Evolutionary conservation across 2,888 invertebrate genomes (phyloP).

Genomic region (Plemyria rubiginata): DNA sequence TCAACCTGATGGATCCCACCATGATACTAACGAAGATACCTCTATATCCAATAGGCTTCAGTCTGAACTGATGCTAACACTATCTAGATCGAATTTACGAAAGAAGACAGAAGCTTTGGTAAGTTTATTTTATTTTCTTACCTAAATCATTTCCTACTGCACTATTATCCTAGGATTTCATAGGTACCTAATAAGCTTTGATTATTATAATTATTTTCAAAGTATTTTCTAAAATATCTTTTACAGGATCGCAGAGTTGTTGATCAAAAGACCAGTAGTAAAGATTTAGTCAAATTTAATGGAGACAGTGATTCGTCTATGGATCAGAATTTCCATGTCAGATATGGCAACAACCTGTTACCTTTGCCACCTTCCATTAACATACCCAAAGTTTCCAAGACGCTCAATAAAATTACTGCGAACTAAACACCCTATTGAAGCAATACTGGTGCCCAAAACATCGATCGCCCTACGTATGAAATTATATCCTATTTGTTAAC

Average conservation of each 20-base stretch:
- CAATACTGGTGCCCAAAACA: constrained; percentile 15
- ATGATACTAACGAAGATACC: constrained; percentile 66
- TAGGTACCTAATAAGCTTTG: not conserved
- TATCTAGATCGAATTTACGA: constrained; percentile 90
- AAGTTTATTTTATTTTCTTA: constrained; percentile 53
- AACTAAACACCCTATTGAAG: constrained; percentile 25
- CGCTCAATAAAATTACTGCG: constrained; percentile 55
- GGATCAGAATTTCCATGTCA: constrained; percentile 77
- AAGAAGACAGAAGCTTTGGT: constrained; percentile 89
- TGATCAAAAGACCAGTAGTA: constrained; percentile 47
- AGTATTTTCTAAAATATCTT: constrained; percentile 36
- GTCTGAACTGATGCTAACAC: constrained; percentile 89
- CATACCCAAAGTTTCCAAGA: constrained; percentile 76
- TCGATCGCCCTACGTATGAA: constrained; percentile 34
- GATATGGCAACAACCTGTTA: constrained; percentile 80
- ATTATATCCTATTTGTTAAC: constrained; percentile 26
- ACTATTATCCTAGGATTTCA: not conserved
- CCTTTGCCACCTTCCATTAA: constrained; percentile 76
- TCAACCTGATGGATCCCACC: constrained; percentile 66
- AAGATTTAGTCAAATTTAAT: constrained; percentile 42
- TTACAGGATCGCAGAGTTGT: constrained; percentile 64
- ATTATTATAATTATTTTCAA: not conserved
- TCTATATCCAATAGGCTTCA: constrained; percentile 88
- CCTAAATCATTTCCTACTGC: not conserved
- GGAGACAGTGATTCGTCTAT: constrained; percentile 64